Conservation (phyloP, 2,888 invertebrate species). For the Harpalus rufipes region DNA sequence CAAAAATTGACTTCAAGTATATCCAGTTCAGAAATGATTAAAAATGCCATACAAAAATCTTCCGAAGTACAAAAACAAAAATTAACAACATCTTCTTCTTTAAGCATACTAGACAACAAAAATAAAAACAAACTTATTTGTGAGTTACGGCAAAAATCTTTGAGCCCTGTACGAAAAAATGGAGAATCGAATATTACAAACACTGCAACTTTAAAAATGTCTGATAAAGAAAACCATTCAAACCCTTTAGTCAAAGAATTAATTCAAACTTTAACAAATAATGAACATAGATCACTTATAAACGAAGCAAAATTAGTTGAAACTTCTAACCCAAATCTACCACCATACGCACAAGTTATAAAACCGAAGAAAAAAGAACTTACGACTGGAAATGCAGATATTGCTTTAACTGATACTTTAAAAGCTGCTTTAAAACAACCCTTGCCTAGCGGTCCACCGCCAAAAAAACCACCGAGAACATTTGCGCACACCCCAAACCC, state of each 20-base stretch:
- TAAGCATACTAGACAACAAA: conserved; percentile 26
- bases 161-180: conserved; percentile 1
- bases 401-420: conserved; percentile 80
- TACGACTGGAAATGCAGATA: conserved; percentile 67
- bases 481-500: conserved; percentile 77
- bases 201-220: conserved; percentile 49
- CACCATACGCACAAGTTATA: conserved; percentile 52
- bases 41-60: conserved; percentile 20
- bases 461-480: conserved; percentile 86
- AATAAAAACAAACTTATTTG: neutral
- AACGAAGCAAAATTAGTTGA: conserved; percentile 35
- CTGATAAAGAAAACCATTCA: conserved; percentile 30
- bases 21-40: conserved; percentile 9
- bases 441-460: conserved; percentile 85
- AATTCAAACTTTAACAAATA: conserved; percentile 53
- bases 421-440: conserved; percentile 84
- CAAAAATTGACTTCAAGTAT: conserved; percentile 18
- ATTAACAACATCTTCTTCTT: conserved; percentile 48
- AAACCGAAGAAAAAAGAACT: conserved; percentile 56
- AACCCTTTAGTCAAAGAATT: conserved; percentile 47
- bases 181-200: neutral
- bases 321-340: conserved; percentile 20
- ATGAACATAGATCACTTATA: conserved; percentile 45
- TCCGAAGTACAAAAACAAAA: conserved; percentile 12
- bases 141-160: conserved; percentile 5